Base-by-base conservation (phyloP, 2,888 invertebrate genomes). In the Agrochola lota region DNA sequence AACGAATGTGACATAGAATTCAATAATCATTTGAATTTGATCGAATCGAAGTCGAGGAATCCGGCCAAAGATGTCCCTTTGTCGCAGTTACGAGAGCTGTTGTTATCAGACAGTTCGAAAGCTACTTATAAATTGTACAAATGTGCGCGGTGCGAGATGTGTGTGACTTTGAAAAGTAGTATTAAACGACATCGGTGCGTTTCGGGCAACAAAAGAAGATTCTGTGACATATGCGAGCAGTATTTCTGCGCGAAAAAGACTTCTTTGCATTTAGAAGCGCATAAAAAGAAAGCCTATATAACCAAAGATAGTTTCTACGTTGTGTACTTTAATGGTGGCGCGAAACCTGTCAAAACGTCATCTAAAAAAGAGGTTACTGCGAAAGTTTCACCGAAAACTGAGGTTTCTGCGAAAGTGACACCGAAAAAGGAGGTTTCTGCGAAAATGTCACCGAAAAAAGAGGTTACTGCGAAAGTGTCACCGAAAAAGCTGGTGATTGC, bases 301-400 rank as follows among this genome's bases (percentile, higher is more conserved):
- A 60, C 26, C 40, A 63, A 64, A 81, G 59, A 71, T 17, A 85
- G 64, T 62, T 79, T 88, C 3, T 81, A 82, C 20, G 82, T 91
- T 2, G 74, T 91, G 1, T 72, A 73, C 0, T 92, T 92, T 35
- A 90, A 89, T 30, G 63, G 7, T 7, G 64, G 3, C 1, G 6
- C 3, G 3, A 64, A 60, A 81, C 7, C 26, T 71, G 55, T 0
- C 75, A 80, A 62, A 40, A 49, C 3, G 5, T 63, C 62, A 43
- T 30, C 49, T 77, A 35, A 23, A 23, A 68, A 0, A 72, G 67
- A 17, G 5, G 5, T 26, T 55, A 46, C 7, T 23, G 26, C 26
- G 5, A 74, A 77, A 62, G 0, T 46, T 1, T 46, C 30, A 26
- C 49, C 40, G 49, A 76, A 59, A 59, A 66, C 76, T 46, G 60